Base-by-base conservation (phyloP, 2,797 vertebrate genomes). In the Diglossa cyanea region DNA sequence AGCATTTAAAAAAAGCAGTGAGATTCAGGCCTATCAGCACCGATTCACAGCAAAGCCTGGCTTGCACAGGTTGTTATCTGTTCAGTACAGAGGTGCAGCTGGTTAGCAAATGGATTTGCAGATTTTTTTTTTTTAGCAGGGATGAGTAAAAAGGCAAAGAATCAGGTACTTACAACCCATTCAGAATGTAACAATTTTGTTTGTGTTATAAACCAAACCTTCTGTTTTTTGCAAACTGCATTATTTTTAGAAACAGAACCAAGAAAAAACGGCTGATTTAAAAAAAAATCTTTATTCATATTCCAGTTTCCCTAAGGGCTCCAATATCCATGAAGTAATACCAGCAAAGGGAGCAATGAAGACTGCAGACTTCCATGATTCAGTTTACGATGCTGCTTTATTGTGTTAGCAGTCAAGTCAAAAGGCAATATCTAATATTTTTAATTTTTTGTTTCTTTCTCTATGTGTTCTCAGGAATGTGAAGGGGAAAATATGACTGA, bases 21-120 rank as follows among this genome's bases (percentile, higher is more conserved):
- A 99, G 99, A 99, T 99, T 99, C 99, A 99, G 99, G 99, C 99
- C 99, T 99, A 99, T 99, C 99, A 99, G 99, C 98, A 98, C 98
- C 98, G 98, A 99, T 98, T 99, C 98, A 98, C 98, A 98, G 99
- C 98, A 99, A 98, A 99, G 98, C 99, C 98, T 98, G 99, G 98
- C 99, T 99, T 99, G 99, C 98, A 98, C 99, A 99, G 99, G 98
- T 99, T 99, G 99, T 99, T 99, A 99, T 99, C 99, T 99, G 98
- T 99, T 98, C 98, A 98, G 98, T 99, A 99, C 99, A 99, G 99
- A 99, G 99, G 99, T 99, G 99, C 99, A 99, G 99, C 99, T 99
- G 99, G 99, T 99, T 99, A 99, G 99, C 98, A 98, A 99, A 99
- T 99, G 99, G 99, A 99, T 99, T 99, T 99, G 99, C 98, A 98